Conservation (phyloP, 2,888 invertebrate species). For the Erebia palarica region DNA sequence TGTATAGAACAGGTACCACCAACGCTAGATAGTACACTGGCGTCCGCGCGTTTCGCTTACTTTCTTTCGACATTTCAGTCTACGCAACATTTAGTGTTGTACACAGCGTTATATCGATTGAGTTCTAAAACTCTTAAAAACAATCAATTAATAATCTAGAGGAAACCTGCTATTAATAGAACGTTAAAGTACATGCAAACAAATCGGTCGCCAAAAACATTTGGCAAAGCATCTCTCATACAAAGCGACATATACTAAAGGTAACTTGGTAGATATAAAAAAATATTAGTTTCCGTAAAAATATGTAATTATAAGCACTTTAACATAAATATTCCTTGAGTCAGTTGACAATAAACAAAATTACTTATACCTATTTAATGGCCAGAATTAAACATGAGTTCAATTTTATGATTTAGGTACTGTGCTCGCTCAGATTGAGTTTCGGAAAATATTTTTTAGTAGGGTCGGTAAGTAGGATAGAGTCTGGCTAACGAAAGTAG, state of each 20-base stretch:
- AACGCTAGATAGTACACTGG: slow-evolving; percentile 40
- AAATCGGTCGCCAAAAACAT: not conserved
- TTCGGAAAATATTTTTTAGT: no score
- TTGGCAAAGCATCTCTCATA: not conserved
- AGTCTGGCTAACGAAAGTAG: no score
- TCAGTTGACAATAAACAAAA: no score
- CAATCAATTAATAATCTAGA: slow-evolving; percentile 11
- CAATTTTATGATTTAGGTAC: no score
- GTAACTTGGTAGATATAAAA: not conserved
- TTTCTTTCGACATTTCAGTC: slow-evolving; percentile 77
- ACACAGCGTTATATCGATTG: slow-evolving; percentile 36
- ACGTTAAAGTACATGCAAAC: not conserved
- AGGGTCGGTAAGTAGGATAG: no score
- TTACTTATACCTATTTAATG: no score
- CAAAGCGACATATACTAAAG: not conserved
- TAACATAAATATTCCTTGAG: no score
- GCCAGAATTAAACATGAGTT: no score
- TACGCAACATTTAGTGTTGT: slow-evolving; percentile 63
- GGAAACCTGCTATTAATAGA: slow-evolving; percentile 1
- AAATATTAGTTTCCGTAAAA: no score
- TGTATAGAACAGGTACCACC: slow-evolving; percentile 29
- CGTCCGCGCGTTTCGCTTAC: slow-evolving; percentile 65
- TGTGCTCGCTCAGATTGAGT: no score
- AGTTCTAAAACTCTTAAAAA: slow-evolving; percentile 4
- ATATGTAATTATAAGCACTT: no score